Evolutionary conservation across 2,888 invertebrate genomes (phyloP).

Genomic region (Ischnus inquisitorius): DNA sequence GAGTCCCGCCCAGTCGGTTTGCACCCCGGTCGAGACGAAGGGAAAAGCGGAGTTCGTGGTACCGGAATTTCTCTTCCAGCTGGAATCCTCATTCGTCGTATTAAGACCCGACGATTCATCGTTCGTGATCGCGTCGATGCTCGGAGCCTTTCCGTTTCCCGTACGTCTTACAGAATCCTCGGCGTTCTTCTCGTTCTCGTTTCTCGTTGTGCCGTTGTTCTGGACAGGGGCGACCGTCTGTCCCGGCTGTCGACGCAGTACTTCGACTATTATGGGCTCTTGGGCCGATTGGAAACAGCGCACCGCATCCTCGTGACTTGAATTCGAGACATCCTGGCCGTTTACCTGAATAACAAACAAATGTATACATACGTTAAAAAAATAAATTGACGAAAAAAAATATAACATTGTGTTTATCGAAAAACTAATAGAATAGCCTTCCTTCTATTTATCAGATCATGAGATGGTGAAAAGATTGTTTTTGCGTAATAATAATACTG

Average conservation of each 20-base stretch:
- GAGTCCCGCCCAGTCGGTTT: conserved; percentile 86
- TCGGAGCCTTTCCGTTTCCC: conserved; percentile 60
- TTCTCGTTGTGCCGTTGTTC: conserved; percentile 51
- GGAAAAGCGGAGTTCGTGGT: conserved; percentile 68
- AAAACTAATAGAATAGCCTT: background rate
- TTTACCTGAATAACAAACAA: conserved; percentile 86
- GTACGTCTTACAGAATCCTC: conserved; percentile 58
- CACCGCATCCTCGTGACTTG: conserved; percentile 88
- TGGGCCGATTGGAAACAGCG: conserved; percentile 88
- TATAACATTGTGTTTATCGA: background rate
- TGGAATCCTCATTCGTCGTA: conserved; percentile 64
- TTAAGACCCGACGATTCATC: conserved; percentile 37
- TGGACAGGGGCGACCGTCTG: conserved; percentile 65
- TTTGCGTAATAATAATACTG: too few species aligned
- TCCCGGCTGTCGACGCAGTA: conserved; percentile 86
- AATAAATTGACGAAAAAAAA: background rate
- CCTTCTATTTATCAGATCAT: too few species aligned
- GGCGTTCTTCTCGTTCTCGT: conserved; percentile 73
- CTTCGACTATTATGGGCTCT: conserved; percentile 88
- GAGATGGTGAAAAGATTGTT: too few species aligned
- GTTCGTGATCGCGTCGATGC: conserved; percentile 34
- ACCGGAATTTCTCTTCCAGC: conserved; percentile 69
- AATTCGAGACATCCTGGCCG: conserved; percentile 88
- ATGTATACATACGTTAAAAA: conserved; percentile 17
- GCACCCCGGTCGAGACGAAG: conserved; percentile 86